Base-by-base conservation (phyloP, 2,888 invertebrate species). In the Tineola bisselliella region DNA sequence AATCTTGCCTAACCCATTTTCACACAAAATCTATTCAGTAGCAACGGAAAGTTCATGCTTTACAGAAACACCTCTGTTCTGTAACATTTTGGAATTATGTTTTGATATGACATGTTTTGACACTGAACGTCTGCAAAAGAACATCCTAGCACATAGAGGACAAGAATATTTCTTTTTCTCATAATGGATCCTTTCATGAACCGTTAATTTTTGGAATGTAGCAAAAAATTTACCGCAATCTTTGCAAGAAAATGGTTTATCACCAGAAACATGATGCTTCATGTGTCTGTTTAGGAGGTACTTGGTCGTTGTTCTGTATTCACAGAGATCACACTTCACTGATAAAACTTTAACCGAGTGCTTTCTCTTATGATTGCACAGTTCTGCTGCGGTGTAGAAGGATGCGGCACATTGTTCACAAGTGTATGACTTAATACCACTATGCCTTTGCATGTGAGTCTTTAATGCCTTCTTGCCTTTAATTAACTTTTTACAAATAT, bases 371-470 rank as follows among this genome's bases (percentile, higher is more conserved):
- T 84, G 84, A 54, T 77, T 81, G 8, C 73, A 71, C 0, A 86
- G 68, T 63, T 83, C 84, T 0, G 73, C 67, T 0, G 67, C 58
- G 0, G 81, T 79, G 59, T 67, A 81, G 62, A 80, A 84, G 15
- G 77, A 70, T 6, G 74, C 70, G 0, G 79, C 77, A 65, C 84
- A 86, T 12, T 67, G 67, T 60, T 84, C 84, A 68, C 84, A 84
- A 0, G 79, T 71, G 61, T 64, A 80, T 0, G 73, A 67, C 62
- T 77, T 81, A 0, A 75, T 65, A 0, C 77, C 79, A 1, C 68
- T 69, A 60, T 84, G 84, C 12, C 84, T 64, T 57, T 68, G 65
- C 74, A 83, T 75, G 56, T 86, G 84, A 1, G 64, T 63, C 0
- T 61, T 61, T 18, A 61, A 18, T 13, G 38, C 11, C 19, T 54